Evolutionary conservation across 2,888 invertebrate genomes (phyloP).

Genomic region (Minunthozetes semirufus): DNA sequence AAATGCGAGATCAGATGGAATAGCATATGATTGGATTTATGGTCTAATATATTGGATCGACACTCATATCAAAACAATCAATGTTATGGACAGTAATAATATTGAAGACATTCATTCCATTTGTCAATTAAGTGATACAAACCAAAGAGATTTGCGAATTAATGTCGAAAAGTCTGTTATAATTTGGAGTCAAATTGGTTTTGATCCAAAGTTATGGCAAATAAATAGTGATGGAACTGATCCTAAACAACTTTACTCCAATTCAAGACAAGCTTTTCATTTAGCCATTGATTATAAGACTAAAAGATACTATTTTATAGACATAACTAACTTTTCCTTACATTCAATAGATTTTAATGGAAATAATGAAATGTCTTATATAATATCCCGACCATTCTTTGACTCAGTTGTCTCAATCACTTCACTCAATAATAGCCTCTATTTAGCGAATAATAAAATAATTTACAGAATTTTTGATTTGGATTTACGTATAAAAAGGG

Average conservation of each 20-base stretch:
- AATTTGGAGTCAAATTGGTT: not conserved
- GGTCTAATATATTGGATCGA: not conserved
- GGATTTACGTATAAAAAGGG: not conserved
- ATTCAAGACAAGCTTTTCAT: not conserved
- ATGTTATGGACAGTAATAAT: not conserved
- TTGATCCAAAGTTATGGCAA: not conserved
- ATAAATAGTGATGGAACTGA: not conserved
- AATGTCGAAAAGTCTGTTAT: not conserved
- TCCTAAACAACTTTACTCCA: not conserved
- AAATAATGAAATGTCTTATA: not conserved
- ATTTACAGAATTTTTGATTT: not conserved
- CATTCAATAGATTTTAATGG: not conserved
- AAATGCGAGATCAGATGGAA: not conserved
- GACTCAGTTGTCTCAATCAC: not conserved
- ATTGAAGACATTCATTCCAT: not conserved
- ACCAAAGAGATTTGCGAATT: not conserved
- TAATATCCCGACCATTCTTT: not conserved
- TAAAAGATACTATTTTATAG: not conserved
- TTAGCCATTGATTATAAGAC: not conserved
- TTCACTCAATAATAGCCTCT: not conserved
- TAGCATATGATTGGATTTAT: not conserved
- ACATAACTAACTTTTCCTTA: not conserved
- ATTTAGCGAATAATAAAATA: not conserved
- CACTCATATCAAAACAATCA: not conserved
- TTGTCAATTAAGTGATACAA: not conserved